Evolutionary conservation across 2,113 vertebrate species (phyloP), one percentile per base, ranked within the genome.

Genomic region (Acrocephalus arundinaceus): DNA sequence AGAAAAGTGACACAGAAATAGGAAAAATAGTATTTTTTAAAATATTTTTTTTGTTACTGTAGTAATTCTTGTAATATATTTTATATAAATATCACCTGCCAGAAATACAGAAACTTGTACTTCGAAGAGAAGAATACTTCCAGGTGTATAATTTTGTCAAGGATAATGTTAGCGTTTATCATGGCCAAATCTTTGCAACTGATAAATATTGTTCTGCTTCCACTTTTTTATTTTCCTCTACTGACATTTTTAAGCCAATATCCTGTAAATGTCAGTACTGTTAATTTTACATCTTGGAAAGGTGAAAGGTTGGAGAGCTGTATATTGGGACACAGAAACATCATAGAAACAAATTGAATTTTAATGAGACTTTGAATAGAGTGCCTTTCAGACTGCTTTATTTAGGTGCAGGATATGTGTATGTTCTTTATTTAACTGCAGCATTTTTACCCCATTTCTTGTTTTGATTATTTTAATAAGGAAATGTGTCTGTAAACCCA

Each of bases 171-270:
- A 78, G 7, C 11, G 65, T 96, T 95, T 94, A 81, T 93, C 95
- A 90, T 65, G 51, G 67, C 23, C 22, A 59, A 31, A 46, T 92
- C 85, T 74, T 88, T 75, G 61, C 54, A 80, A 59, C 52, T 81
- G 80, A 90, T 94, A 93, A 93, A 93, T 86, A 93, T 41, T 78
- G 13, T 54, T 92, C 63, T 68, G 17, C 55, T 88, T 88, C 65
- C 43, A 68, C 30, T 81, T 68, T 90, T 93, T 93, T 49, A 39
- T 86, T 84, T 93, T 45, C 45, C 31, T 7, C 7, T 48, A 31
- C 35, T 93, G 93, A 83, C 65, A 84, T 94, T 96, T 97, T 93
- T 71, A 94, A 96, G 62, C 52, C 68, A 65, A 80, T 86, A 80
- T 10, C 33, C 31, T 90, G 30, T 15, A 95, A 96, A 95, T 95